These are phyloP conservation scores for Coleophora deauratella DNA, from an alignment of 2,888 invertebrate genomes.

Conservation along the genomic window DNA sequence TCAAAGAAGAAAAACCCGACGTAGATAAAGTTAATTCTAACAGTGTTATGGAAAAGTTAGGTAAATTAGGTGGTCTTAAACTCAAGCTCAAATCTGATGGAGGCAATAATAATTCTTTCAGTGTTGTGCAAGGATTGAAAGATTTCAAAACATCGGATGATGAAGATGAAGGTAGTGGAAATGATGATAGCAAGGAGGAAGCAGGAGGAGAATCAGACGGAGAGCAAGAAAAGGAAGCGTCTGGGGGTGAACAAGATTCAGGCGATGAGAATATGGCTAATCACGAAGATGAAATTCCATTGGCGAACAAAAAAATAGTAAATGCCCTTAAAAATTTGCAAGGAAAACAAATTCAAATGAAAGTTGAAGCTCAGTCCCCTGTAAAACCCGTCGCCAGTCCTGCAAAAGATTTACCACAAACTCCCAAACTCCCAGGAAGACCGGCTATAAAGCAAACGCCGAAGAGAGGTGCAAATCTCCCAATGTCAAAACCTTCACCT, in stretches of 20 bases:
- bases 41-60: slow-evolving; percentile 49
- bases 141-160: slow-evolving; percentile 62
- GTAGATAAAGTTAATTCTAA: slow-evolving; percentile 23
- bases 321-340: slow-evolving; percentile 33
- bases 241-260: slow-evolving; percentile 32
- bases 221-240: slow-evolving; percentile 32
- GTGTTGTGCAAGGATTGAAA: slow-evolving; percentile 61
- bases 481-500: slow-evolving; percentile 20
- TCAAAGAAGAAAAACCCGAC: slow-evolving; percentile 47
- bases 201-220: slow-evolving; percentile 36
- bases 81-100: slow-evolving; percentile 64
- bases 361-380: slow-evolving; percentile 22
- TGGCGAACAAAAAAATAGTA: slow-evolving; percentile 17
- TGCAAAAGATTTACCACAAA: slow-evolving; percentile 22
- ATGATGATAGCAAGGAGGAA: slow-evolving; percentile 38
- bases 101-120: slow-evolving; percentile 48
- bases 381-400: slow-evolving; percentile 15
- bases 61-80: slow-evolving; percentile 61
- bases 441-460: slow-evolving; percentile 62
- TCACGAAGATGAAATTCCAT: slow-evolving; percentile 21
- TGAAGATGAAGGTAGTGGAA: slow-evolving; percentile 46
- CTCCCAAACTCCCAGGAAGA: slow-evolving; percentile 30
- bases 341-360: slow-evolving; percentile 24
- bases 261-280: slow-evolving; percentile 20
- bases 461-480: slow-evolving; percentile 43